Percentiles rank a stretch among this genome's conserved stretches.
These are phyloP conservation scores for Trididemnum nubilum DNA, from an alignment of 23 tunicate genomes.

Conservation along the genomic window DNA sequence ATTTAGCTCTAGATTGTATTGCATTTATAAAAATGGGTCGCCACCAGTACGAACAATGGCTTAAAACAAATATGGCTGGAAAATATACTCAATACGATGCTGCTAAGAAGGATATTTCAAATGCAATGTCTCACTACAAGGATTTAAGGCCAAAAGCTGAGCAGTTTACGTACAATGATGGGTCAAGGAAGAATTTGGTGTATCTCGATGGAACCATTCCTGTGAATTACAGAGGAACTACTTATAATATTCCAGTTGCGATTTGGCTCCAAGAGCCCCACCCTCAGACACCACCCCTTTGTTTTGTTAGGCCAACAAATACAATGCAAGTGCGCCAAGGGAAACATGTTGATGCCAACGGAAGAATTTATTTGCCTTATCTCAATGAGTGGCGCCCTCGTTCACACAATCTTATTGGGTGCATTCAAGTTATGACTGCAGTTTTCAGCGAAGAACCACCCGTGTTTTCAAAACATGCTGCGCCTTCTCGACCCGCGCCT, in stretches of 20 bases:
- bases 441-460: conserved; percentile 88
- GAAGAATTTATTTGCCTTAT: conserved; percentile 95
- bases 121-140: conserved; percentile 61
- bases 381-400: conserved; percentile 74
- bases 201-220: conserved; percentile 87
- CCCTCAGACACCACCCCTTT: conserved; percentile 82
- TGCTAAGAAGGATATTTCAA: conserved; percentile 45
- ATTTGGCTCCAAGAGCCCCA: conserved; percentile 85
- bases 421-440: conserved; percentile 70
- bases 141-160: conserved; percentile 73
- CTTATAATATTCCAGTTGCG: conserved; percentile 92
- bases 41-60: conserved; percentile 37
- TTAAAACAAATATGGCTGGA: conserved; percentile 53
- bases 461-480: conserved; percentile 68
- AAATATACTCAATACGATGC: conserved; percentile 53
- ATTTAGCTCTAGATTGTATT: too few species aligned
- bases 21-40: conserved; percentile 15
- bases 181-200: conserved; percentile 59
- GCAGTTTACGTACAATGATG: conserved; percentile 77
- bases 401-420: conserved; percentile 63
- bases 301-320: conserved; percentile 91
- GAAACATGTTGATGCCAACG: conserved; percentile 93
- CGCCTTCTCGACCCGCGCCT: conserved; percentile 50
- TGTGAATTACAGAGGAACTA: conserved; percentile 66
- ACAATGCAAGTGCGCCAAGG: conserved; percentile 95